Evolutionary conservation across 2,888 invertebrate genomes (phyloP), one percentile per base, ranked within the genome.

Genomic region (Mycalesis mineus): DNA sequence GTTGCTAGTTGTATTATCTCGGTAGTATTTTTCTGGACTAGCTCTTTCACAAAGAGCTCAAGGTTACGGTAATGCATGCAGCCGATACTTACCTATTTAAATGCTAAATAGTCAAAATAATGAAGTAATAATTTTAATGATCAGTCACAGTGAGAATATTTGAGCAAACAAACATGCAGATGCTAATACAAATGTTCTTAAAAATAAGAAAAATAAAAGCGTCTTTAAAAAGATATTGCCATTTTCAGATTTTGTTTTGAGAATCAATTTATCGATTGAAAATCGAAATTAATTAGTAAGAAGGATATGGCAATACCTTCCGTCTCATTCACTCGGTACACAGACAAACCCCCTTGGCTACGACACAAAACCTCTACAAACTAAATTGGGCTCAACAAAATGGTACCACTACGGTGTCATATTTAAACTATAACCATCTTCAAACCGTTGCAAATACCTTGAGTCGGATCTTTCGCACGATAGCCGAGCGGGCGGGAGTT

Each of bases 401-500:
- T 78, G 74, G 76, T 75, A 82, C 73, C 77, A 84, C 87, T 84
- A 87, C 82, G 59, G 74, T 78, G 73, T 78, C 73, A 72, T 72
- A 67, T 65, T 22, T 39, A 11, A 56, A 65, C 57, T 59, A 61
- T 59, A 61, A 60, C 64, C 65, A 62, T 67, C 65, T 63, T 47
- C 63, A 66, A 62, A 60, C 65, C 39, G 28, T 61, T 65, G 44
- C 11, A 75, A 84, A 84, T 90, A 91, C 90, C 90, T 91, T 91
- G 79, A 85, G 83, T 77, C 82, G 88, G 76, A 79, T 89, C 92
- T 92, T 87, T 84, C 92, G 92, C 75, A 91, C 93, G 93, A 91
- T 84, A 88, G 89, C 88, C 89, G 89, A 90, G 89, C 88, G 86
- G 88, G 90, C 88, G 91, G 91, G 91, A 89, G 91, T 91, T 92